phyloP scores from a whole-genome alignment of 2,797 vertebrate species.

The Valencia hispanica region DNA sequence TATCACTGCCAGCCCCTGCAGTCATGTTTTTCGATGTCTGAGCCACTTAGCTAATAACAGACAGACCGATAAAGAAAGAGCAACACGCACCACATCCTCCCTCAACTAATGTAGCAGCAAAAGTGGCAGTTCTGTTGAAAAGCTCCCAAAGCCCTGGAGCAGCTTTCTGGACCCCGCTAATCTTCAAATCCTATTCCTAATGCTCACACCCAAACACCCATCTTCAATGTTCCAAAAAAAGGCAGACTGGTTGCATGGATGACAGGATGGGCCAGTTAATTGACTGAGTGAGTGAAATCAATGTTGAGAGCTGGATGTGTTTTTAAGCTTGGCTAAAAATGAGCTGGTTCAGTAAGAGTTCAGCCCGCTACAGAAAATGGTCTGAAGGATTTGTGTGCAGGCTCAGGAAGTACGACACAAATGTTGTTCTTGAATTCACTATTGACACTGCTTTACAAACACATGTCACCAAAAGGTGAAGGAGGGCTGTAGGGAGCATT shows the following conservation, averaged over 20 bases:
- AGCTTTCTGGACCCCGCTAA: constrained; percentile 61
- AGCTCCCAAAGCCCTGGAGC: constrained; percentile 57
- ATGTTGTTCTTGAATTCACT: constrained; percentile 3
- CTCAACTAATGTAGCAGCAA: constrained; percentile 57
- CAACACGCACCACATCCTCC: constrained; percentile 50
- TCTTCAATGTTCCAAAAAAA: constrained; percentile 56
- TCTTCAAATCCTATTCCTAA: constrained; percentile 70
- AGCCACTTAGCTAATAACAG: constrained; percentile 56
- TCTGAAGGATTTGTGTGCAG: constrained; percentile 44
- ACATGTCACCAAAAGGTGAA: constrained; percentile 9
- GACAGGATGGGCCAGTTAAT: constrained; percentile 47
- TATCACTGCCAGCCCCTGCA: constrained; percentile 48
- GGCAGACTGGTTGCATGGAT: constrained; percentile 33
- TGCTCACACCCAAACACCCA: constrained; percentile 73
- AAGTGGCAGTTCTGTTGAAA: constrained; percentile 50
- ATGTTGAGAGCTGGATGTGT: constrained; percentile 67
- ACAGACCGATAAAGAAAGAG: constrained; percentile 31
- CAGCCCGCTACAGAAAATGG: constrained; percentile 56
- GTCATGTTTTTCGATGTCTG: constrained; percentile 63
- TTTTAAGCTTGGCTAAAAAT: constrained; percentile 60
- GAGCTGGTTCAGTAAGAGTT: constrained; percentile 65
- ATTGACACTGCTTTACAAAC: constrained; percentile 15
- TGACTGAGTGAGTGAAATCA: constrained; percentile 68
- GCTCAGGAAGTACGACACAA: constrained; percentile 41
- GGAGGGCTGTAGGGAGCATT: neutral